Base-by-base conservation (phyloP, 2,888 invertebrate species). In the Platypus cylindrus region DNA sequence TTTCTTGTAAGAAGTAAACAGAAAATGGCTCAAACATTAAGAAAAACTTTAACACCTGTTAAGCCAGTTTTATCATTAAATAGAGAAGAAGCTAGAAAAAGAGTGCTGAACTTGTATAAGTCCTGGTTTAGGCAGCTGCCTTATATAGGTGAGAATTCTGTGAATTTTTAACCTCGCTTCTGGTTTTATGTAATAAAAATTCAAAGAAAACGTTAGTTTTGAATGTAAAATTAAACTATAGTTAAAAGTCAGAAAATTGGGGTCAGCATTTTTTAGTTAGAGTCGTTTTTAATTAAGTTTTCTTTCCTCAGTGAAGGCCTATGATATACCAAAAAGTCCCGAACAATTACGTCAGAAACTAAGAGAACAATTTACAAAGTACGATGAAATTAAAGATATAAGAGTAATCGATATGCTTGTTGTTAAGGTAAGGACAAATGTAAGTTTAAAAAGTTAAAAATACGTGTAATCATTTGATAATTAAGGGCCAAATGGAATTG, bases 111-210 rank as follows among this genome's bases (percentile, higher is more conserved):
- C 60, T 68, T 95, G 36, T 95, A 94, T 62, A 89, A 83, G 66
- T 81, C 90, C 36, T 95, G 94, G 91, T 87, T 83, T 63, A 78
- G 93, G 45, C 87, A 91, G 63, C 70, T 91, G 41, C 93, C 93
- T 5, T 79, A 78, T 58, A 71, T 91, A 53, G 76, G 93, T 55
- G n/a, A n/a, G n/a, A n/a, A n/a, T n/a, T n/a, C 22, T 28, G 44
- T 90, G 67, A 67, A 75, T 68, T 43, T 20, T 28, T 48, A 49
- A 49, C 49, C 50, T 48, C 30, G 47, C 17, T 24, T 32, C 35
- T 7, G n/a, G 45, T 52, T 53, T n/a, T 53, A 47, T 44, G 39
- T 43, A 43, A 45, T 38, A 32, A 30, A 29, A 17, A 20, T 4
- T 34, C 8, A 8, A n/a, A 9, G 9, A 25, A 28, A 20, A 24